Conservation (phyloP, 2,113 vertebrate genomes). For the Axis porcinus region DNA sequence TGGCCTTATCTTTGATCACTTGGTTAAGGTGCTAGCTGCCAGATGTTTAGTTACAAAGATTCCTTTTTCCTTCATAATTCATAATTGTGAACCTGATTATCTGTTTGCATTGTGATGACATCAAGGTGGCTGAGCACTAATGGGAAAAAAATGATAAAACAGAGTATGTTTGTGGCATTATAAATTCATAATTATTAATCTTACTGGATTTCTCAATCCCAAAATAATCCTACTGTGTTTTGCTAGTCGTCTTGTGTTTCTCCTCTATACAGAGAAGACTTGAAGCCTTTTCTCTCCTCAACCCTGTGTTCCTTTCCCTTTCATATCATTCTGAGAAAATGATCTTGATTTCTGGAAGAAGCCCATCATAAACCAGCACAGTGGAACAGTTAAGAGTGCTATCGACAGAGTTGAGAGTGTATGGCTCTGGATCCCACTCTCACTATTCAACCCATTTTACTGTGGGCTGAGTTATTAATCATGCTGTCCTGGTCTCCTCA, state of each 20-base stretch:
- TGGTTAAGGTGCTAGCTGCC: background rate
- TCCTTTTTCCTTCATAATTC: background rate
- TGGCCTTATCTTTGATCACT: background rate
- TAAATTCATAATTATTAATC: constrained; percentile 11
- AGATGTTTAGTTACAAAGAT: background rate
- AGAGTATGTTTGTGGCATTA: background rate
- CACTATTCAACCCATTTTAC: background rate
- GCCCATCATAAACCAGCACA: background rate
- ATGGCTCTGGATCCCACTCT: background rate
- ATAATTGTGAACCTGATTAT: background rate
- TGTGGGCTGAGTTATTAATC: background rate
- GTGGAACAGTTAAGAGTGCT: background rate
- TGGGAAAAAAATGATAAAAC: background rate
- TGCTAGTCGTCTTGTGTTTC: background rate
- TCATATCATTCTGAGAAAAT: background rate
- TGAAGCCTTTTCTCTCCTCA: background rate
- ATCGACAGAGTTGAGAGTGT: background rate
- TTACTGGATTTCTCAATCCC: background rate
- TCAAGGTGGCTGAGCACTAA: background rate
- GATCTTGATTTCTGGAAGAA: background rate
- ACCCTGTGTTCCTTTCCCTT: background rate
- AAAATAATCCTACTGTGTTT: background rate
- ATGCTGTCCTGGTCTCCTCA: background rate
- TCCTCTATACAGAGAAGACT: background rate
- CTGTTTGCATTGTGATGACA: background rate